These are phyloP conservation scores for Camponotus vicinus DNA, from an alignment of 1,140 invertebrate genomes.

Conservation along the genomic window DNA sequence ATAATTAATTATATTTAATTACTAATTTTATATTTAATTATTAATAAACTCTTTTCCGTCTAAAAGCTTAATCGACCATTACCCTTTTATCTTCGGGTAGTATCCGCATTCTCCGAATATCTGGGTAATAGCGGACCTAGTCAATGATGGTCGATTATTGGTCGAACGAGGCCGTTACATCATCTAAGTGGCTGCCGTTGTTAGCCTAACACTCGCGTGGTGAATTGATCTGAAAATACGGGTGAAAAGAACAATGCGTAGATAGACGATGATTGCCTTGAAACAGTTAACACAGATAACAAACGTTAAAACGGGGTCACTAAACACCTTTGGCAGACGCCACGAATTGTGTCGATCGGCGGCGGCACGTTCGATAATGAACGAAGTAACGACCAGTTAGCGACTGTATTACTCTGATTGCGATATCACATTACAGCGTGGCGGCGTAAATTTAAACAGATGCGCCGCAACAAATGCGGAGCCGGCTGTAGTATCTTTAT, in stretches of 20 bases:
- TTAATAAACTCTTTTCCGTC: neutral
- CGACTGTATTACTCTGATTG: constrained; percentile 36
- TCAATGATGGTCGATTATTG: neutral
- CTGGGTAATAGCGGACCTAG: neutral
- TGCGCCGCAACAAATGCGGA: constrained; percentile 23
- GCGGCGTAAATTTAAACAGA: constrained; percentile 50
- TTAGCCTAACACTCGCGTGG: neutral
- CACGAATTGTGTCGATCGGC: constrained; percentile 1
- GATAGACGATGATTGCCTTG: constrained; percentile 14
- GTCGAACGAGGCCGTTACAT: constrained; percentile 8
- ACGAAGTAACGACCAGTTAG: constrained; percentile 23
- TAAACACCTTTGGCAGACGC: constrained; percentile 44
- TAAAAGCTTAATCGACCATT: constrained; percentile 9
- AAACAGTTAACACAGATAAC: constrained; percentile 26
- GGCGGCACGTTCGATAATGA: constrained; percentile 38
- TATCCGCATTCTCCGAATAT: constrained; percentile 48
- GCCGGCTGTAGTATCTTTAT: neutral
- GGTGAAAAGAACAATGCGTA: constrained; percentile 17
- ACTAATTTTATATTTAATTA: neutral
- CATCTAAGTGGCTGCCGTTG: neutral
- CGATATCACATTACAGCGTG: constrained; percentile 32
- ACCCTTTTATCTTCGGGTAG: neutral
- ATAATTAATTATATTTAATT: constrained; percentile 13
- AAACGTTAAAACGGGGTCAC: constrained; percentile 41
- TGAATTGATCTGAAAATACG: constrained; percentile 36